phyloP scores from a whole-genome alignment of 2,888 invertebrate species.

The Sabatieria punctata region DNA sequence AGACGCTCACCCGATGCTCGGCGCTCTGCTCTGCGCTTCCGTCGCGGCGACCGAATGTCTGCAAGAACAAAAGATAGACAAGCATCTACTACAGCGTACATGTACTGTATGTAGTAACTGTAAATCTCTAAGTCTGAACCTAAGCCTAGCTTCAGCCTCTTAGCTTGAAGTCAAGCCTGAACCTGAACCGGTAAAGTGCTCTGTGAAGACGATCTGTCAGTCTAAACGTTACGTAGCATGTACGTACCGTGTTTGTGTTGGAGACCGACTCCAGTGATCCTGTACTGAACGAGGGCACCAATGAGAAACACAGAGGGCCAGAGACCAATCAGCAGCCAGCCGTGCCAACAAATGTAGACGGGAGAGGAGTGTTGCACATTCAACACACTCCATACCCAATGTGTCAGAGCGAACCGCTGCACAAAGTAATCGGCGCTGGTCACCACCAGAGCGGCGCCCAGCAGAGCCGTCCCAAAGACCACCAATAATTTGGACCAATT shows the following conservation, averaged over 20 bases:
- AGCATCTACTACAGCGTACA: too few relatives aligned
- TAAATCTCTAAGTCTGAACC: too few relatives aligned
- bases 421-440: constrained; percentile 56
- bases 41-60: background rate
- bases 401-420: constrained; percentile 48
- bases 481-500: constrained; percentile 58
- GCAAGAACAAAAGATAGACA: too few relatives aligned
- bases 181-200: too few relatives aligned
- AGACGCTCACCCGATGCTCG: background rate
- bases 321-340: constrained; percentile 53
- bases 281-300: constrained; percentile 51
- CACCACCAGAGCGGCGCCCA: constrained; percentile 54
- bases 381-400: constrained; percentile 52
- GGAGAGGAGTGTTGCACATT: constrained; percentile 35
- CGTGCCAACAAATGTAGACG: constrained; percentile 47
- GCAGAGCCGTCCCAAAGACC: constrained; percentile 54
- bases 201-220: too few relatives aligned
- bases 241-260: constrained; percentile 35
- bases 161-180: too few relatives aligned
- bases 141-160: too few relatives aligned
- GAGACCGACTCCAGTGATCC: constrained; percentile 47
- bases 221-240: too few relatives aligned
- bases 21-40: background rate
- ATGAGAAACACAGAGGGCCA: constrained; percentile 54
- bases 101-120: too few relatives aligned